Percentiles rank a stretch among this genome's conserved stretches.
phyloP scores from a whole-genome alignment of 92 coral and sea anemone genomes.

The Zoanthus gigantus region DNA sequence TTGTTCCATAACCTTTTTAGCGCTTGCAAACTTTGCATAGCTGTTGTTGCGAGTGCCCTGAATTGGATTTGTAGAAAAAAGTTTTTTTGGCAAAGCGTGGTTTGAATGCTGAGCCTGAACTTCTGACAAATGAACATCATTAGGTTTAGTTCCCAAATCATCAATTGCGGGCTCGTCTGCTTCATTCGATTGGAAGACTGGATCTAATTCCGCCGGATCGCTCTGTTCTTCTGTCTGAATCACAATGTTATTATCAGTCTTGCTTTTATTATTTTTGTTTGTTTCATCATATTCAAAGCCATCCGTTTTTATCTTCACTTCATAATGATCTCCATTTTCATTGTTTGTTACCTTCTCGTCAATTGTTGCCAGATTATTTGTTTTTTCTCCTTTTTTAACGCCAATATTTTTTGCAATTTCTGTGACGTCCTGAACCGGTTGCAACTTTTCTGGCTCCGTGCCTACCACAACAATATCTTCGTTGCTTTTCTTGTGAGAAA shows the following conservation, averaged over 20 bases:
- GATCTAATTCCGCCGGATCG: conserved; percentile 11
- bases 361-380: conserved; percentile 22
- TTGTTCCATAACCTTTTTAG: conserved; percentile 44
- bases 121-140: neutral
- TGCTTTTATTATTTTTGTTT: neutral
- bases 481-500: neutral
- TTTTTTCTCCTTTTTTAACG: conserved; percentile 15
- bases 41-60: conserved; percentile 18
- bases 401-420: conserved; percentile 32
- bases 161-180: neutral
- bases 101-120: neutral
- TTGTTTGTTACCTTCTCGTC: conserved; percentile 40
- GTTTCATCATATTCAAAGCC: conserved; percentile 26
- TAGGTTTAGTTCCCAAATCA: neutral
- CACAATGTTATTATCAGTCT: neutral
- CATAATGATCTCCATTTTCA: neutral
- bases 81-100: conserved; percentile 1
- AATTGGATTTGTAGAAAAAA: neutral
- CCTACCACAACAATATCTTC: neutral
- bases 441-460: neutral
- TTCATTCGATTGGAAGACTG: neutral
- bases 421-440: conserved; percentile 1
- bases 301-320: neutral
- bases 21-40: conserved; percentile 52
- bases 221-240: neutral